These are phyloP conservation scores for Sylvietta virens DNA, from an alignment of 2,113 vertebrate species.

Conservation along the genomic window DNA sequence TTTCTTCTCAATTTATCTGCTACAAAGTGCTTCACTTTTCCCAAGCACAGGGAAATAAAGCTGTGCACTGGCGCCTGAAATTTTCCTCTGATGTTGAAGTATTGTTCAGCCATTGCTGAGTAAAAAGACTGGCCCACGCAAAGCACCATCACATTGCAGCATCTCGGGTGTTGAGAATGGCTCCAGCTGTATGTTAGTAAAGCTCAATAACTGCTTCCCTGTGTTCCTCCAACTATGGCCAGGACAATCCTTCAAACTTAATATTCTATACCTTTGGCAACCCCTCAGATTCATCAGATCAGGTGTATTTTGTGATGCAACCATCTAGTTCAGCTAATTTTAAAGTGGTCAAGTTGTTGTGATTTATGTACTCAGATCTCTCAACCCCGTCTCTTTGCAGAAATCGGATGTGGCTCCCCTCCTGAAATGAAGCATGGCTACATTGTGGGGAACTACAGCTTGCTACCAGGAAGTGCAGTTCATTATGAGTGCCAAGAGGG, in stretches of 20 bases:
- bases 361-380: neutral
- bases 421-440: slow-evolving; percentile 63
- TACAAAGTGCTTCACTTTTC: neutral
- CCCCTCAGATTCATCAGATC: neutral
- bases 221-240: neutral
- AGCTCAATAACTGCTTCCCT: neutral
- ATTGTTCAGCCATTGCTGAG: neutral
- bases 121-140: rapidly evolving
- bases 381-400: slow-evolving; percentile 34
- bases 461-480: slow-evolving; percentile 39
- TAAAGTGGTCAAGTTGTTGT: neutral
- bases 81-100: neutral
- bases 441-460: slow-evolving; percentile 65
- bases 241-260: neutral
- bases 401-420: slow-evolving; percentile 67
- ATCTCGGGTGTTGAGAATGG: neutral
- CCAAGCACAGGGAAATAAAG: neutral
- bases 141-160: neutral
- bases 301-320: neutral
- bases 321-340: neutral
- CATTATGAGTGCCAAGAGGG: slow-evolving; percentile 66
- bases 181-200: neutral
- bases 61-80: neutral
- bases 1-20: neutral
- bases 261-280: neutral